Evolutionary conservation across 1,140 invertebrate genomes (phyloP).

Genomic region (Wiebesia pumilae): DNA sequence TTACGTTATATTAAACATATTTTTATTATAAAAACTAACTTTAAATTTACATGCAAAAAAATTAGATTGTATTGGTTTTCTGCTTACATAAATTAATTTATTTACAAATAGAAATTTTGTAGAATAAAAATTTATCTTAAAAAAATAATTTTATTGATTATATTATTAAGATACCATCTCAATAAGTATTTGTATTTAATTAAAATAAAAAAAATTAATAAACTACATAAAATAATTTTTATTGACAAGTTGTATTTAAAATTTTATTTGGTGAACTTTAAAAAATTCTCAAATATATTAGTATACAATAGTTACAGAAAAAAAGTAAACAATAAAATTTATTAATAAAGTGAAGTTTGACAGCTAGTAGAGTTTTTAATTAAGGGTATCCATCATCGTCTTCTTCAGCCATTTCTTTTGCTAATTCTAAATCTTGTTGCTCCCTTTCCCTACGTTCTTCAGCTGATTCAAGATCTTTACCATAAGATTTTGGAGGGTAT

Average conservation of each 20-base stretch:
- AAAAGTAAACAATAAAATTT: conserved; percentile 44
- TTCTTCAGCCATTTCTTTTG: conserved; percentile 99
- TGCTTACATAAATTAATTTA: no score
- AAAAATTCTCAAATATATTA: conserved; percentile 49
- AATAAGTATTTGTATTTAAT: neutral
- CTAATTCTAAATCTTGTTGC: conserved; percentile 97
- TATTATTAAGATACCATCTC: neutral
- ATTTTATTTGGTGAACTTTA: conserved; percentile 46
- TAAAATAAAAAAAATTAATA: neutral
- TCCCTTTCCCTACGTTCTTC: conserved; percentile 97
- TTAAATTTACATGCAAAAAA: no score
- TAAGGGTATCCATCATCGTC: conserved; percentile 94
- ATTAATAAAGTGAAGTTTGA: conserved; percentile 16
- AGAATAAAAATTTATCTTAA: neutral
- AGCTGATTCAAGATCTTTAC: conserved; percentile 97
- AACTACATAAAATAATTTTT: conserved; percentile 20
- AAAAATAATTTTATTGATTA: neutral
- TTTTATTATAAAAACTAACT: no score
- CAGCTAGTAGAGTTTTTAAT: conserved; percentile 52
- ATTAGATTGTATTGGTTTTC: no score
- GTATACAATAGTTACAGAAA: conserved; percentile 50
- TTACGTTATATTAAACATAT: no score
- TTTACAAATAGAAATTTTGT: neutral
- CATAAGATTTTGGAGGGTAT: conserved; percentile 99
- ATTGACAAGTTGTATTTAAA: conserved; percentile 43